These are phyloP conservation scores for Menidia menidia DNA, from an alignment of 2,797 vertebrate genomes.

Conservation along the genomic window DNA sequence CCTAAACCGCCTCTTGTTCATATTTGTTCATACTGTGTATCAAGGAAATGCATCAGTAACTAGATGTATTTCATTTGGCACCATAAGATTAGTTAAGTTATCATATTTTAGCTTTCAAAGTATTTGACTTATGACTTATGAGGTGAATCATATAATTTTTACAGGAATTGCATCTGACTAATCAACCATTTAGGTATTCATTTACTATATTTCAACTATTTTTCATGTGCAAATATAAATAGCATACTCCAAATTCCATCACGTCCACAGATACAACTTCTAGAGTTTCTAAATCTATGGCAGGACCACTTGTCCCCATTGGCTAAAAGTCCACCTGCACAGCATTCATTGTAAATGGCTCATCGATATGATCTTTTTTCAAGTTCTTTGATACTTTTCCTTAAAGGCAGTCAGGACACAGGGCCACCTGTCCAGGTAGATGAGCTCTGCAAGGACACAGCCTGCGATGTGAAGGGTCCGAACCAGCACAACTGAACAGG, in stretches of 20 bases:
- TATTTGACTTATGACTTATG: conserved; percentile 14
- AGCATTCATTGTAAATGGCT: conserved; percentile 15
- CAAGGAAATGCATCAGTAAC: conserved; percentile 32
- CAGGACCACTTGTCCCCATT: conserved; percentile 28
- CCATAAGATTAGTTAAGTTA: conserved; percentile 12
- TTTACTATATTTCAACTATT: background rate
- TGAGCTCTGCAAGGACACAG: conserved; percentile 78
- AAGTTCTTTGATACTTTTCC: conserved; percentile 5
- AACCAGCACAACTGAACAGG: conserved; percentile 81
- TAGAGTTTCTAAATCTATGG: conserved; percentile 10
- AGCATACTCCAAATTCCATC: background rate
- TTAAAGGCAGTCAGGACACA: conserved; percentile 64
- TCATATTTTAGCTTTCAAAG: conserved; percentile 23
- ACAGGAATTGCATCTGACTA: background rate
- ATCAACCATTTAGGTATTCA: background rate
- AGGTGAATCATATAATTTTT: too few relatives aligned
- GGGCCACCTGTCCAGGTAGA: conserved; percentile 66
- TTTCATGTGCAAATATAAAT: background rate
- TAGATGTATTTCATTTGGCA: background rate
- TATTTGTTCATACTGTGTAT: conserved; percentile 32
- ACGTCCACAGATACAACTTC: conserved; percentile 7
- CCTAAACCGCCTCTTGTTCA: conserved; percentile 10
- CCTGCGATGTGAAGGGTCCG: conserved; percentile 69
- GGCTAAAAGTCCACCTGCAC: conserved; percentile 11
- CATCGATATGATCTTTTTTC: conserved; percentile 38